A percentile compares a stretch with the other conserved stretches of the same genome.
Conservation (phyloP, 2,888 invertebrate genomes). For the Epistrophe grossulariae region DNA sequence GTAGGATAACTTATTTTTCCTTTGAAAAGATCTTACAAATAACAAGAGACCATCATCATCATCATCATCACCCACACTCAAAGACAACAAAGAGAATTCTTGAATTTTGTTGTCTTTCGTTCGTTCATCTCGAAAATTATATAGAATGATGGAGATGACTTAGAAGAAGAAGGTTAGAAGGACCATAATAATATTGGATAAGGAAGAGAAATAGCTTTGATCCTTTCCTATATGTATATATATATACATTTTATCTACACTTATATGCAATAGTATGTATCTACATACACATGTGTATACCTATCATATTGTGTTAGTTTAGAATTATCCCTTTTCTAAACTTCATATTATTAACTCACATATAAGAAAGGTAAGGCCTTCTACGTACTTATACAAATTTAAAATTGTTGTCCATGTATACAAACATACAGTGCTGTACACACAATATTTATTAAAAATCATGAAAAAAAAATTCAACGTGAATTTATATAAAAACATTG, state of each 20-base stretch:
- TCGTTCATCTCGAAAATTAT: neutral
- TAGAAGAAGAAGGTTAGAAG: neutral
- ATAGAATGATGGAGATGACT: neutral
- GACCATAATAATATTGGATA: constrained; percentile 13
- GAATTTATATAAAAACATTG: no score
- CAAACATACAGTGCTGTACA: no score
- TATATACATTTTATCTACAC: neutral
- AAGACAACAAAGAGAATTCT: constrained; percentile 21
- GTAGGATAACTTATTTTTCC: constrained; percentile 1
- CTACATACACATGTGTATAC: no score
- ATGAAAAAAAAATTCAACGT: no score
- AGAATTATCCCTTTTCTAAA: no score
- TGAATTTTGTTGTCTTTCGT: constrained; percentile 8
- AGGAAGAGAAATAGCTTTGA: constrained; percentile 13
- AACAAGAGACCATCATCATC: neutral
- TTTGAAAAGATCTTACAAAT: constrained; percentile 3
- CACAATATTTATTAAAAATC: no score
- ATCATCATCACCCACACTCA: constrained; percentile 3
- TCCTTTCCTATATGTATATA: neutral
- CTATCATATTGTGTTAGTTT: no score
- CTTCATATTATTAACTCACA: no score
- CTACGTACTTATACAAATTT: no score
- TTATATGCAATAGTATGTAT: no score
- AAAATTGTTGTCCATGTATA: no score
- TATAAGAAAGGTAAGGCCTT: no score